These are phyloP conservation scores for Triplophysa bombifrons DNA, from an alignment of 2,797 vertebrate species.

Conservation along the genomic window DNA sequence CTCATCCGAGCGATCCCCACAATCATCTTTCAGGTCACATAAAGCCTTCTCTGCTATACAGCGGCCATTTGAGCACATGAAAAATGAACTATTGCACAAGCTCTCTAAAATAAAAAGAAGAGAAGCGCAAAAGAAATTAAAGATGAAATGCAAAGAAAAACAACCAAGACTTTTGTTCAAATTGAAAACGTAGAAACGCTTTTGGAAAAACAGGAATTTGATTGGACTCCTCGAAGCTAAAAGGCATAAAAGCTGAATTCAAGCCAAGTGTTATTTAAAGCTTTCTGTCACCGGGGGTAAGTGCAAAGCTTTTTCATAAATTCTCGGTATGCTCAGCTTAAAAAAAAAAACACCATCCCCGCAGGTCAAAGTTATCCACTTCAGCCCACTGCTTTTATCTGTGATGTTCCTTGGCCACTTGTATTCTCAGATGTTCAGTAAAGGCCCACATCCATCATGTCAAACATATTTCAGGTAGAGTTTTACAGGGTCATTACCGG, in stretches of 20 bases:
- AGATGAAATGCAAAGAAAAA: background rate
- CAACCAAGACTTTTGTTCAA: background rate
- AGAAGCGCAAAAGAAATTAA: constrained; percentile 26
- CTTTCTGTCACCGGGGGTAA: constrained; percentile 36
- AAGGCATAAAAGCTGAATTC: constrained; percentile 26
- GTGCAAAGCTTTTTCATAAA: constrained; percentile 53
- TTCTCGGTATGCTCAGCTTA: constrained; percentile 37
- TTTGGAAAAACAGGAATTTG: constrained; percentile 30
- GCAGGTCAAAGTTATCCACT: constrained; percentile 53
- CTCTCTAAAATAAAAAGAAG: constrained; percentile 73
- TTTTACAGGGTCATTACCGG: constrained; percentile 80
- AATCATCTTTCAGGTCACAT: constrained; percentile 90
- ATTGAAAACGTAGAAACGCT: constrained; percentile 13
- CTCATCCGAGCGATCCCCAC: constrained; percentile 93
- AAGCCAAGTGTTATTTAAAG: constrained; percentile 41
- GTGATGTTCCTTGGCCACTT: constrained; percentile 50
- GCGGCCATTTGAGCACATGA: constrained; percentile 93
- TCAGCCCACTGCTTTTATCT: constrained; percentile 55
- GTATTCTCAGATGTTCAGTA: constrained; percentile 53
- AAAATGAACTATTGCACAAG: constrained; percentile 84
- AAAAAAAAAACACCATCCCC: constrained; percentile 56
- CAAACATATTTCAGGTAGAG: constrained; percentile 64
- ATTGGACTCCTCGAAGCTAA: constrained; percentile 9
- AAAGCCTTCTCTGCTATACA: constrained; percentile 86
- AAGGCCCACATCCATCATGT: constrained; percentile 53